Evolutionary conservation across 2,113 vertebrate genomes (phyloP), one percentile per base, ranked within the genome.

Genomic region (Callocephalon fimbriatum): DNA sequence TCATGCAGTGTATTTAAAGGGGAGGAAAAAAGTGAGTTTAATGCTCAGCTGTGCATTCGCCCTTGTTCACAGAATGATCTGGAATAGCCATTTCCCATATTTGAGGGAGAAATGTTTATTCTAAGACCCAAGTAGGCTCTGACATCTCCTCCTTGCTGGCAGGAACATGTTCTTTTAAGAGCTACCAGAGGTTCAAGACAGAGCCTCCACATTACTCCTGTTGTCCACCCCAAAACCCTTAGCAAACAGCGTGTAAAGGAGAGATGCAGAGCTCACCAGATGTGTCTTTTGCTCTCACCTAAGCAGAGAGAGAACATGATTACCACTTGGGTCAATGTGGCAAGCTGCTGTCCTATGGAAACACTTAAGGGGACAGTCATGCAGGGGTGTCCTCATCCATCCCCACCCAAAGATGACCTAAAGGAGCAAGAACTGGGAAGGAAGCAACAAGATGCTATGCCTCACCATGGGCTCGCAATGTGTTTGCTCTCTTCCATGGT

Each of bases 361-460:
- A 31, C 29, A 17, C 0, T 0, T 5, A 9, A 54, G 51, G 72
- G 47, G 44, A 77, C 29, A 59, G 18, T 35, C 62, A 78, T 3
- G 9, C 16, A 50, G 56, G 22, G 38, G 1, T 59, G 51, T 19
- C 6, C 2, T 13, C 90, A 92, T 22, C 62, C 74, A 54, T 11
- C 67, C 70, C 88, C 90, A 72, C 54, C 90, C 92, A 59, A 38
- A 90, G 38, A 90, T 84, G 90, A 94, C 54, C 45, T 81, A 74
- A 84, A 82, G 61, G 14, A 82, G 51, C 11, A 42, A 31, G 75
- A 29, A 5, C 62, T 56, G 66, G 42, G 6, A 51, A 27, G 47
- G 7, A 51, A 27, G 74, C 70, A 58, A 12, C 0, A 8, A 61
- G 74, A 38, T 2, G 4, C 68, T 66, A 1, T 14, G 50, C 78